Evolutionary conservation across 2,888 invertebrate species (phyloP).

Genomic region (Cylloceria caligata): DNA sequence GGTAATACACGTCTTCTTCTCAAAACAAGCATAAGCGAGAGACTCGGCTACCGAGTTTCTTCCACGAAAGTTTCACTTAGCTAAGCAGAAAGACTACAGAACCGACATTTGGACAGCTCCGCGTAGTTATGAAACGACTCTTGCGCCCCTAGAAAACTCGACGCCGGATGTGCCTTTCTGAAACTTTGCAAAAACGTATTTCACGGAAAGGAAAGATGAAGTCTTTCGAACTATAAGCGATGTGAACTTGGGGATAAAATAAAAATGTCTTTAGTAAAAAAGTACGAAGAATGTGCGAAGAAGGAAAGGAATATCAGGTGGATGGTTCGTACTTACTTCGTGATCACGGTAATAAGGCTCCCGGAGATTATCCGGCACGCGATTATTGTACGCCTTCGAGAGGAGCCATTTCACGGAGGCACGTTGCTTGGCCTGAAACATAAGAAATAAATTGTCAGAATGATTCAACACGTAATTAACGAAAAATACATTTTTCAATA

Average conservation of each 20-base stretch:
- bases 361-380: conserved; percentile 95
- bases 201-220: neutral
- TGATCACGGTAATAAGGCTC: conserved; percentile 98
- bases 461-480: conserved; percentile 13
- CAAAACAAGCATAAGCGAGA: conserved; percentile 22
- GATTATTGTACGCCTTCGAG: conserved; percentile 97
- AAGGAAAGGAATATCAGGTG: conserved; percentile 16
- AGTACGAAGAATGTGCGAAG: conserved; percentile 6
- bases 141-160: neutral
- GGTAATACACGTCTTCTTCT: conserved; percentile 18
- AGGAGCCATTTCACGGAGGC: conserved; percentile 98
- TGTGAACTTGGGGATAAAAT: conserved; percentile 5
- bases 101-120: conserved; percentile 30
- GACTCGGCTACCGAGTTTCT: conserved; percentile 21
- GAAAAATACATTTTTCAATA: neutral
- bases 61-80: conserved; percentile 58
- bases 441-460: conserved; percentile 71
- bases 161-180: conserved; percentile 28
- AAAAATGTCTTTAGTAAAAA: conserved; percentile 59
- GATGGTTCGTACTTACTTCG: conserved; percentile 88
- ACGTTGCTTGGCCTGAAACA: conserved; percentile 96
- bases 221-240: conserved; percentile 5
- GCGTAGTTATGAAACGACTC: conserved; percentile 1
- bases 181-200: neutral
- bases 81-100: conserved; percentile 19